Evolutionary conservation across 2,797 vertebrate genomes (phyloP), one percentile per base, ranked within the genome.

Genomic region (Pterois miles): DNA sequence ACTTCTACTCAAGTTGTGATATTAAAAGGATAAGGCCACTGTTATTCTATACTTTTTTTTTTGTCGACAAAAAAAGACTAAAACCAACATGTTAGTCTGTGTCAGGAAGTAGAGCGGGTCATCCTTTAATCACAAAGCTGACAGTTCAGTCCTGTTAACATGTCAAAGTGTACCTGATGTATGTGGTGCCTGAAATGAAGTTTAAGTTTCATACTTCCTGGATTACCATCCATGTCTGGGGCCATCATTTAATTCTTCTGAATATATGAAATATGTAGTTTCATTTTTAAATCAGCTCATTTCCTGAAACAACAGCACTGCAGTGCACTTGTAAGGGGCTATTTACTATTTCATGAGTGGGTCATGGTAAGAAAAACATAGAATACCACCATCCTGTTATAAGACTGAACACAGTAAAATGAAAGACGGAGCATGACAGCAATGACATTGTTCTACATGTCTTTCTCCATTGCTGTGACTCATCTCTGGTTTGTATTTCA

Each of bases 131-230:
- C 18, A 46, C 18, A 46, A 46, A 4, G 43, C 20, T 46, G 43
- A 18, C 43, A n/a, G 2, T 46, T 46, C 18, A 46, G 20, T 46
- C 43, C 16, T 18, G 40, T 46, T 16, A 16, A 46, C 18, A 8
- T 46, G 40, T 46, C 40, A 46, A 46, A 46, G 16, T 0, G 43
- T 46, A 46, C 43, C 18, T 46, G 43, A 46, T 20, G 43, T 46
- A 46, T 46, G 43, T 46, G 43, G 20, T 18, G 0, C 20, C 9
- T 46, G 43, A 20, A 46, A 0, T 4, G 20, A 46, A 46, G 43
- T 46, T 46, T 46, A 20, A 46, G 18, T 46, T 50, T 22, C 22
- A 50, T 50, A 22, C n/a, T 50, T 50, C 31, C 33, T 1, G 0
- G 56, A 65, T 22, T 5, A 60, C 20, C 29, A 20, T 3, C 11